Base-by-base conservation (phyloP, 2,797 vertebrate species). In the Antennarius maculatus region DNA sequence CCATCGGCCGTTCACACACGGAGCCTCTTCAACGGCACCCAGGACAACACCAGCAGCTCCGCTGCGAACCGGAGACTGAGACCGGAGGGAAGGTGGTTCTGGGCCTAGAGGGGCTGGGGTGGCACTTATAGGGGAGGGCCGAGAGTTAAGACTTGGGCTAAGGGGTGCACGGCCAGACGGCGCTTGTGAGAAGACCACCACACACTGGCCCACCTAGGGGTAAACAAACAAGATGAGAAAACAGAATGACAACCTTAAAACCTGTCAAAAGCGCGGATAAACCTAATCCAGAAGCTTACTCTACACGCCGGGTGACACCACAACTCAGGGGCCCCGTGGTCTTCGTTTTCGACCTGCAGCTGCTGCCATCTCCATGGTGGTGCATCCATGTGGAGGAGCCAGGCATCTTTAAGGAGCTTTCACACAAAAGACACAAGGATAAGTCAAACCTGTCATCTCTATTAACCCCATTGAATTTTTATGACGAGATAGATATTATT, bases 261-360 rank as follows among this genome's bases (percentile, higher is more conserved):
- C 46, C 16, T 18, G 5, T 39, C 1, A 13, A 18, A 41, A 0
- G 45, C 7, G 18, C 16, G 54, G 17, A 12, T 17, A 56, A 6
- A 43, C 60, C 10, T 29, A 15, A 34, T 39, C 29, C 29, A 28
- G 31, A 68, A 23, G 73, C 88, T 72, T 59, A 99, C 98, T 94
- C 95, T 93, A 89, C 98, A 99, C 0, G 98, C 98, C 0, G 97
- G 98, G 73, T 99, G 98, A 76, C 97, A 99, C 98, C 98, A 99
- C 45, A 99, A 89, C 71, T 99, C 98, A 0, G 98, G 98, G 11
- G 98, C 98, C 7, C 96, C 96, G 0, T 99, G 98, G 60, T 99
- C 98, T 75, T 99, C 97, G 0, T 98, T 98, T 76, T 97, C 97
- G 66, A 99, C 98, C 72, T 96, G 96, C 77, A 99, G 94, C 4